These are phyloP conservation scores for Macaria notata DNA, from an alignment of 2,888 invertebrate genomes.

Conservation along the genomic window DNA sequence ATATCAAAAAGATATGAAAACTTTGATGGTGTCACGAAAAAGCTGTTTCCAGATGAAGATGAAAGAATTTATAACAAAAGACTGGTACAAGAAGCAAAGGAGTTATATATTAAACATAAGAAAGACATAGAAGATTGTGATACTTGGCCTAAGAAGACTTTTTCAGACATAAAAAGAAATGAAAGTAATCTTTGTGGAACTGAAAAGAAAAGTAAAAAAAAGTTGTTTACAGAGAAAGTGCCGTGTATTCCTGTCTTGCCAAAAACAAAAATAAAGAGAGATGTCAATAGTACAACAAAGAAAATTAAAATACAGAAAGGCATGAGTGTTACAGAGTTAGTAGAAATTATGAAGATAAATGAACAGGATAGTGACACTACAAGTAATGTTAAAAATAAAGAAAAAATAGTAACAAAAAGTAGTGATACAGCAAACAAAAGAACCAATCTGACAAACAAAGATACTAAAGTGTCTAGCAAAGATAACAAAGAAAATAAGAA, in stretches of 20 bases:
- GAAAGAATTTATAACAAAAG: slow-evolving; percentile 64
- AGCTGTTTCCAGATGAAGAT: slow-evolving; percentile 62
- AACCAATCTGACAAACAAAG: slow-evolving; percentile 2
- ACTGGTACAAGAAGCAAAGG: slow-evolving; percentile 53
- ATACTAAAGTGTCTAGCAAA: neutral
- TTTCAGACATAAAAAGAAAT: slow-evolving; percentile 45
- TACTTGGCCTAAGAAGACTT: slow-evolving; percentile 26
- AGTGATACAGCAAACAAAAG: neutral
- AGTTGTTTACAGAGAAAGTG: slow-evolving; percentile 61
- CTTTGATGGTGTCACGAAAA: slow-evolving; percentile 56
- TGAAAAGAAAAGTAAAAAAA: slow-evolving; percentile 63
- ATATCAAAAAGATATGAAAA: slow-evolving; percentile 51
- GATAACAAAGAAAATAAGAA: too few species aligned
- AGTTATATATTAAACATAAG: slow-evolving; percentile 44
- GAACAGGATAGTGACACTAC: neutral
- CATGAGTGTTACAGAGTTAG: slow-evolving; percentile 66
- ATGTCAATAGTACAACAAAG: slow-evolving; percentile 57
- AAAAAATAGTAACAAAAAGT: too few species aligned
- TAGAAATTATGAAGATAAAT: slow-evolving; percentile 52
- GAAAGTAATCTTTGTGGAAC: slow-evolving; percentile 28
- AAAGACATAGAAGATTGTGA: slow-evolving; percentile 35
- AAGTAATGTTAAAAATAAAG: neutral
- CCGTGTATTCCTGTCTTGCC: slow-evolving; percentile 60
- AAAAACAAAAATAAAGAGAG: slow-evolving; percentile 46
- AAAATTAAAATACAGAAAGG: slow-evolving; percentile 54